Base-by-base conservation (phyloP, 2,113 vertebrate species). In the Galemys pyrenaicus region DNA sequence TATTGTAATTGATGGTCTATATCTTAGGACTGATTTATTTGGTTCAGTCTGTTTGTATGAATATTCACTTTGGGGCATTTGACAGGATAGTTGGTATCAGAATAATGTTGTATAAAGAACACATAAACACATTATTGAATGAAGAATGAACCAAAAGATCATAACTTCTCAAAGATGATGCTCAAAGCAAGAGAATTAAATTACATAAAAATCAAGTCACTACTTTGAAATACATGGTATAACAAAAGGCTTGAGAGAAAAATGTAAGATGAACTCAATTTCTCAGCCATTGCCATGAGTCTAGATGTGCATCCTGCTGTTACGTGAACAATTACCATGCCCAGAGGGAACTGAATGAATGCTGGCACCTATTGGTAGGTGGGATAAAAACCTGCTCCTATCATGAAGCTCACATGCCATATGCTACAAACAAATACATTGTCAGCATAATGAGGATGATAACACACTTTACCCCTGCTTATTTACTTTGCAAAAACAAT, bases 161-260 rank as follows among this genome's bases (percentile, higher is more conserved):
- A 11, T 82, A 94, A 96, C 81, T 96, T 95, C 87, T 94, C 92
- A 95, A 49, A 96, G 73, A 97, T 94, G 90, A 94, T 95, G 62
- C 39, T 89, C 65, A 91, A 87, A 97, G 84, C 37, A 90, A 96
- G 86, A 92, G 73, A 58, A 96, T 93, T 92, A 95, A 94, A 95
- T 94, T 95, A 89, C 84, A 94, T 97, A 91, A 95, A 96, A 96
- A 92, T 93, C 94, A 96, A 97, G 82, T 92, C 71, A 60, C 83
- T 65, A 64, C 62, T 92, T 62, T 92, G 82, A 96, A 95, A 92
- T 96, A 75, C 89, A 92, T 0, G 0, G 26, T 86, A 22, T 37
- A 95, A 93, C 95, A 95, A n/a, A 96, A 97, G 90, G 39, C 68
- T 82, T 65, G 62, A 81, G 85, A 96, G 89, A 92, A 91, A 54